Percentiles rank a stretch among this genome's conserved stretches.
phyloP scores from a whole-genome alignment of 2,888 invertebrate genomes.

The Isoperla grammatica region DNA sequence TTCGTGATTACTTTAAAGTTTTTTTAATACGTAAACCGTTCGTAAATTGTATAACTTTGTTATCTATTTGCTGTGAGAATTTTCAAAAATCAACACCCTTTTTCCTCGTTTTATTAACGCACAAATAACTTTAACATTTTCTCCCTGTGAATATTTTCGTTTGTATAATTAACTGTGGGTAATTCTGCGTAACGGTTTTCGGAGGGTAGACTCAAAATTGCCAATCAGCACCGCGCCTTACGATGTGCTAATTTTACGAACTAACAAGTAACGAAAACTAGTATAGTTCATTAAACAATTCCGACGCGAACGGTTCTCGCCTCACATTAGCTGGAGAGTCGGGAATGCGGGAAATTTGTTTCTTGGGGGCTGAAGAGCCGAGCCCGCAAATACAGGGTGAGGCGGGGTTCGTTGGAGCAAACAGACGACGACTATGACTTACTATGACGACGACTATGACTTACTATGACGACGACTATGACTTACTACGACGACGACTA shows the following conservation, averaged over 20 bases:
- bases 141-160: not conserved
- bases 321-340: no score
- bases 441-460: no score
- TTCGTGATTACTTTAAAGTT: no score
- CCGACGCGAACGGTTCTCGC: not conserved
- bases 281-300: slow-evolving; percentile 2
- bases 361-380: no score
- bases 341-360: no score
- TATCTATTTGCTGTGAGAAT: not conserved
- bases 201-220: slow-evolving; percentile 6
- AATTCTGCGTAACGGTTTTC: slow-evolving; percentile 9
- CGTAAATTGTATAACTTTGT: not conserved
- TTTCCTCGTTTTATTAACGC: slow-evolving; percentile 9
- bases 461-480: no score
- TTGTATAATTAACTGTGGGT: slow-evolving; percentile 7
- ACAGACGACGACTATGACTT: no score
- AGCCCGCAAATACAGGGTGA: no score
- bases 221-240: slow-evolving; percentile 3
- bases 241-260: not conserved
- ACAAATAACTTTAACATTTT: not conserved
- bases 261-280: not conserved
- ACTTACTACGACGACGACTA: no score
- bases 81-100: slow-evolving; percentile 6
- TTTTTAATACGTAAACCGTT: no score
- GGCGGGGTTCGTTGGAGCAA: no score